phyloP scores from a whole-genome alignment of 2,888 invertebrate genomes.

The Amphipoea lucens region DNA sequence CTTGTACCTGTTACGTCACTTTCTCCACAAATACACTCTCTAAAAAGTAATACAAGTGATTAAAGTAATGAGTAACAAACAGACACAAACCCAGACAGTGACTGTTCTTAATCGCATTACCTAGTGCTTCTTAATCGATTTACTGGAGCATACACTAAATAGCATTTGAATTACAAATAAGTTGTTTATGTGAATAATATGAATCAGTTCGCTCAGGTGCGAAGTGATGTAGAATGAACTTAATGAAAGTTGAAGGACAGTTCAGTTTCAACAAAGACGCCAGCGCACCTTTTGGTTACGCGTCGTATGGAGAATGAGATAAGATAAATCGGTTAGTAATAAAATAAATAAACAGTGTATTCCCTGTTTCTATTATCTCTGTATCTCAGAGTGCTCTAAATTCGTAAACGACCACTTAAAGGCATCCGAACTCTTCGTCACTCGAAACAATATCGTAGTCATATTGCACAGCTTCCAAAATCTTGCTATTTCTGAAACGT shows the following conservation, averaged over 20 bases:
- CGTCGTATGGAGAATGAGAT: slow-evolving; percentile 58
- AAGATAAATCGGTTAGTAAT: slow-evolving; percentile 67
- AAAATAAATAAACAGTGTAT: slow-evolving; percentile 61
- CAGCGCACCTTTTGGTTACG: slow-evolving; percentile 45
- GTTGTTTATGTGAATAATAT: slow-evolving; percentile 53
- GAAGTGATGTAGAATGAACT: slow-evolving; percentile 64
- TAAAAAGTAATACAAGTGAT: slow-evolving; percentile 32
- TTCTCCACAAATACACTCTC: slow-evolving; percentile 40
- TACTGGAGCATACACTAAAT: slow-evolving; percentile 66
- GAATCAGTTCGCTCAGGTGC: slow-evolving; percentile 61
- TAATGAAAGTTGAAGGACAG: slow-evolving; percentile 70
- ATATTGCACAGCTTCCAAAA: neutral
- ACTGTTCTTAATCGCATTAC: slow-evolving; percentile 49
- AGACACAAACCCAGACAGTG: slow-evolving; percentile 48
- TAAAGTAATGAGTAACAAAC: slow-evolving; percentile 32
- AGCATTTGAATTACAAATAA: slow-evolving; percentile 68
- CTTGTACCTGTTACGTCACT: slow-evolving; percentile 27
- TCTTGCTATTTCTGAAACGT: neutral
- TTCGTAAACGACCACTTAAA: slow-evolving; percentile 72
- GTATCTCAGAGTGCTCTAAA: slow-evolving; percentile 66
- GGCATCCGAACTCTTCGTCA: slow-evolving; percentile 52
- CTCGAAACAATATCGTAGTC: slow-evolving; percentile 1
- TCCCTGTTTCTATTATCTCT: slow-evolving; percentile 52
- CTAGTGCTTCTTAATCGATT: slow-evolving; percentile 60
- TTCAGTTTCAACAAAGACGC: slow-evolving; percentile 64